A percentile compares a stretch with the other conserved stretches of the same genome.
Evolutionary conservation across 1,140 invertebrate genomes (phyloP).

Genomic region (Helicoverpa zea): DNA sequence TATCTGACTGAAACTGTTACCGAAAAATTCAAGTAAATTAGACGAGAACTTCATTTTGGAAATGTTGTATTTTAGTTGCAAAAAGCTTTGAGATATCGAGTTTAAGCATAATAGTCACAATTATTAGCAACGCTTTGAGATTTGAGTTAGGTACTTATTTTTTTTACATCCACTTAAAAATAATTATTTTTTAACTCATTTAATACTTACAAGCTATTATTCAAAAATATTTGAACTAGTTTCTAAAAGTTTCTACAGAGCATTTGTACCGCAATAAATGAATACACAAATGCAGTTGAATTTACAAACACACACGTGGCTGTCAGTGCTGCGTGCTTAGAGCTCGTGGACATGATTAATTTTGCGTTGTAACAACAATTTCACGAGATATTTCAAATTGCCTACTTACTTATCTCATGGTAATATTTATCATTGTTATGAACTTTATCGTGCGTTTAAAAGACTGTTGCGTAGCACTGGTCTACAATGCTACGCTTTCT

Average conservation of each 20-base stretch:
- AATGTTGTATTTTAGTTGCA: constrained; percentile 14
- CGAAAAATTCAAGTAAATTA: constrained; percentile 28
- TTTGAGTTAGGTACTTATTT: too few relatives aligned
- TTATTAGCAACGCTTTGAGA: too few relatives aligned
- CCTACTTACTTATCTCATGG: too few relatives aligned
- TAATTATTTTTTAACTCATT: too few relatives aligned
- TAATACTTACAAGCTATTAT: too few relatives aligned
- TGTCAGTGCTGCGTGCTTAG: not conserved
- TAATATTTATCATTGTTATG: too few relatives aligned
- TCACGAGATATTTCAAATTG: not conserved
- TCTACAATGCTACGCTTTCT: too few relatives aligned
- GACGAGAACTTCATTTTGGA: constrained; percentile 23
- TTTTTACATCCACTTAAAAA: too few relatives aligned
- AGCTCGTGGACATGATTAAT: constrained; percentile 20
- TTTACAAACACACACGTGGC: constrained; percentile 10
- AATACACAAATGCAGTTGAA: constrained; percentile 19
- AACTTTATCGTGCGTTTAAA: too few relatives aligned
- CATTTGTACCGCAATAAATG: constrained; percentile 14
- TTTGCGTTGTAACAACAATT: constrained; percentile 13
- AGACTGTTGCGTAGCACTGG: too few relatives aligned
- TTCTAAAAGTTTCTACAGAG: not conserved
- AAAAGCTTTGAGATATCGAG: not conserved
- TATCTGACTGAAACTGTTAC: constrained; percentile 33
- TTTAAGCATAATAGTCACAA: not conserved
- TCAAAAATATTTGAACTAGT: not conserved